Percentiles rank a stretch among this genome's conserved stretches.
Evolutionary conservation across 2,113 vertebrate genomes (phyloP).

Genomic region (Cyprichromis sp.): DNA sequence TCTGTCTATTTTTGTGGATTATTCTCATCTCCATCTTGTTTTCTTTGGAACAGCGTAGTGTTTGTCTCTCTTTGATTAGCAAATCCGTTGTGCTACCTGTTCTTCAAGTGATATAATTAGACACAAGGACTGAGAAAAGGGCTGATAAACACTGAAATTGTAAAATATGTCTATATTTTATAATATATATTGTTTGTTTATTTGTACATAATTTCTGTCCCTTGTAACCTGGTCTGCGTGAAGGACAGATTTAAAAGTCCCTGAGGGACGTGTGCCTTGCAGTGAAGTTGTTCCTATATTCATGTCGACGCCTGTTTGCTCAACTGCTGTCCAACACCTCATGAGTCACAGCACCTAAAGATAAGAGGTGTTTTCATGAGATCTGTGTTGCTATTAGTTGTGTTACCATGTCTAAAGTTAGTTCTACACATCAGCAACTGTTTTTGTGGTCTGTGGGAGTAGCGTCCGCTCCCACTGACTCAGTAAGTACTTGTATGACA

Average conservation of each 20-base stretch:
- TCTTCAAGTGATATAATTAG: not conserved
- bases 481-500: not conserved
- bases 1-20: not conserved
- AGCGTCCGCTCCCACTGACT: not conserved
- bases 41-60: not conserved
- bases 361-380: constrained; percentile 38
- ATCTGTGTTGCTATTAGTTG: not conserved
- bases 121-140: not conserved
- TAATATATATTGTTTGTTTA: not conserved
- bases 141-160: not conserved
- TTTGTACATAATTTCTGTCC: not conserved
- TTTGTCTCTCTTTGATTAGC: not conserved
- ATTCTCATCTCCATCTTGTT: not conserved
- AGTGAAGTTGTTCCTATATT: constrained; percentile 20
- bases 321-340: not conserved
- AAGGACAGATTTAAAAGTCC: constrained; percentile 3
- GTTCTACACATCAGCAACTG: not conserved
- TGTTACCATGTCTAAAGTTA: not conserved
- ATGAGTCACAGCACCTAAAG: constrained; percentile 42
- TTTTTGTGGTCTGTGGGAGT: not conserved
- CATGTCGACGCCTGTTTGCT: constrained; percentile 41
- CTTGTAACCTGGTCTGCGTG: not conserved
- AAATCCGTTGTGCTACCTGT: not conserved
- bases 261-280: not conserved
- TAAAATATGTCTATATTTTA: not conserved